Evolutionary conservation across 1,140 invertebrate species (phyloP).

Genomic region (Drosophila pruinosa): DNA sequence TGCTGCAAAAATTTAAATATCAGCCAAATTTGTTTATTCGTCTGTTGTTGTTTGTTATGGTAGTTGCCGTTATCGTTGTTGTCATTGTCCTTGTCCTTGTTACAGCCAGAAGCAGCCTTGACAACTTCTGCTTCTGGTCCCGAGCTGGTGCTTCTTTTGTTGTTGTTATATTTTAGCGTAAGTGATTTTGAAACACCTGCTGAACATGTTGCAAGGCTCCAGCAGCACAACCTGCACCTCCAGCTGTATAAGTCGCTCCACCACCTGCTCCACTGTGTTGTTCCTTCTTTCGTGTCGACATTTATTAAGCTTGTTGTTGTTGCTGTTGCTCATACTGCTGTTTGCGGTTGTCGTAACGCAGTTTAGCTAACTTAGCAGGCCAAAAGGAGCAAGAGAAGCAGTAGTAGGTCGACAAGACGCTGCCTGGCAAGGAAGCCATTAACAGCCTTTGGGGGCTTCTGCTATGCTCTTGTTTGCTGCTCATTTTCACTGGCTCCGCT

Average conservation of each 20-base stretch:
- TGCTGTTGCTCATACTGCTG: conserved; percentile 17
- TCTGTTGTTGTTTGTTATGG: conserved; percentile 30
- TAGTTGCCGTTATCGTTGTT: not conserved
- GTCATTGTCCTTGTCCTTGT: conserved; percentile 5
- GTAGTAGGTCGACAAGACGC: conserved; percentile 9
- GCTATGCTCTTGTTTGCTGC: conserved; percentile 47
- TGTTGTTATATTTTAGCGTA: conserved; percentile 65
- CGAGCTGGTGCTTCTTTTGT: conserved; percentile 21
- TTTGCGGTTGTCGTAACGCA: conserved; percentile 71
- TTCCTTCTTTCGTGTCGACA: conserved; percentile 66
- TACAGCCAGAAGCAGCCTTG: conserved; percentile 20
- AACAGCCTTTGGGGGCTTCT: conserved; percentile 57
- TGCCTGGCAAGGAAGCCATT: conserved; percentile 71
- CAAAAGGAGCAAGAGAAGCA: not conserved
- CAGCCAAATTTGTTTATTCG: conserved; percentile 62
- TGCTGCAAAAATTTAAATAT: conserved; percentile 35
- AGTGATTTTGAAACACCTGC: conserved; percentile 79
- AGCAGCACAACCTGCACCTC: conserved; percentile 9
- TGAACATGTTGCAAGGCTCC: conserved; percentile 72
- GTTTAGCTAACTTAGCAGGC: conserved; percentile 57
- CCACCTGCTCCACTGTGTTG: not conserved
- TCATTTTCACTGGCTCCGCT: conserved; percentile 18
- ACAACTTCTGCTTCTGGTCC: conserved; percentile 14
- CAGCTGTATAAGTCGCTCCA: not conserved
- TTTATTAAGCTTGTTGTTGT: conserved; percentile 74